These are phyloP conservation scores for Stegastes partitus DNA, from an alignment of 2,113 vertebrate species.

Conservation along the genomic window DNA sequence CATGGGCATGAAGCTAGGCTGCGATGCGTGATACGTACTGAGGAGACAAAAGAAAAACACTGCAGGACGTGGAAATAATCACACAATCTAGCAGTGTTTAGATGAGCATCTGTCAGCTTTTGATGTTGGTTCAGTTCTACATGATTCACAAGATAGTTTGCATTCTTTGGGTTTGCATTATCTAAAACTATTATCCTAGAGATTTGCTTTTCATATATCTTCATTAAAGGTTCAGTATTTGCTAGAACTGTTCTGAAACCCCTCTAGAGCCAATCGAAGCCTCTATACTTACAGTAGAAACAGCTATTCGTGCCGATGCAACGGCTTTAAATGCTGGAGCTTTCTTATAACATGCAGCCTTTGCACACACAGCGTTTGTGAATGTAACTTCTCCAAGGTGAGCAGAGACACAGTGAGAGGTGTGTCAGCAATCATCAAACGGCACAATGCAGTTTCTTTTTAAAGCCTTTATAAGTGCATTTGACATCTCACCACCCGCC, in stretches of 20 bases:
- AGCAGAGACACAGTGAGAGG: not conserved
- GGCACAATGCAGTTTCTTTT: conserved; percentile 7
- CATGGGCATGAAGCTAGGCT: not conserved
- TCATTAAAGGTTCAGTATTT: too few relatives aligned
- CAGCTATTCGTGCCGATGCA: not conserved
- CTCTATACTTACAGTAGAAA: too few relatives aligned
- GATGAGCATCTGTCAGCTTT: too few relatives aligned
- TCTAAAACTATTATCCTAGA: not conserved
- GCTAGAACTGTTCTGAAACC: too few relatives aligned
- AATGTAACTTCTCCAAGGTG: conserved; percentile 18
- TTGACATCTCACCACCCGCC: conserved; percentile 19
- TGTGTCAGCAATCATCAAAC: conserved; percentile 29
- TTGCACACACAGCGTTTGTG: not conserved
- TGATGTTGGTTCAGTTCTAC: not conserved
- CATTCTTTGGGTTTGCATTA: not conserved
- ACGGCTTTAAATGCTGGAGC: not conserved
- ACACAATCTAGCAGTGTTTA: not conserved
- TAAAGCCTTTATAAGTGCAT: not conserved
- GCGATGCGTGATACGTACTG: not conserved
- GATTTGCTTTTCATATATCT: too few relatives aligned
- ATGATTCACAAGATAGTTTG: not conserved
- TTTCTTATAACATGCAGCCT: not conserved
- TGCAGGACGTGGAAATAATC: not conserved
- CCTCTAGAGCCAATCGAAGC: too few relatives aligned
- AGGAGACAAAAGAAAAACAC: not conserved